phyloP scores from a whole-genome alignment of 2,888 invertebrate species.

The Rutpela maculata region DNA sequence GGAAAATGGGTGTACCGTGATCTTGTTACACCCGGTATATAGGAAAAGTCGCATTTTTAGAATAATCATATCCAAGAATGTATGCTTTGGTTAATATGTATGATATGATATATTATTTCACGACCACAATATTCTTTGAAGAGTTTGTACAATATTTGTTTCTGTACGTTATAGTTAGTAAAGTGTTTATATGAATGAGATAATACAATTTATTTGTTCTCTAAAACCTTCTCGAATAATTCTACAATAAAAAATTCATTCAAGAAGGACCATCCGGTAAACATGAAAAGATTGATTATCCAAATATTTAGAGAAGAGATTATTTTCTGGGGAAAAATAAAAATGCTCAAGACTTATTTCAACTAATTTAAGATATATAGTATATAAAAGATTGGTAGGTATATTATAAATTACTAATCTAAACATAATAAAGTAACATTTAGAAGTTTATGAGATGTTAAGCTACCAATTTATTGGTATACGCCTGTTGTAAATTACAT shows the following conservation, averaged over 20 bases:
- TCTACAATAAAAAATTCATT: conserved; percentile 32
- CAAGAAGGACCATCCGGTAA: conserved; percentile 27
- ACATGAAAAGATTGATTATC: conserved; percentile 28
- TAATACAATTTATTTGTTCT: conserved; percentile 16
- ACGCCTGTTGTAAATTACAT: conserved; percentile 50
- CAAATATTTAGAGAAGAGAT: conserved; percentile 35
- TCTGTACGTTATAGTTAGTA: background rate
- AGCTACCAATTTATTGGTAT: conserved; percentile 56
- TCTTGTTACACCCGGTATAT: too few species aligned
- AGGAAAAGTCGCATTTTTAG: too few species aligned
- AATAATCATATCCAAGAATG: too few species aligned
- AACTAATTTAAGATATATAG: conserved; percentile 36
- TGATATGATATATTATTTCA: too few species aligned
- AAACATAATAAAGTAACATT: conserved; percentile 52
- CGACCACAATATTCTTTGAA: too few species aligned
- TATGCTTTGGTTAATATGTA: too few species aligned
- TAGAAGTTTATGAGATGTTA: conserved; percentile 53
- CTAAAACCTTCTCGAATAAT: conserved; percentile 3
- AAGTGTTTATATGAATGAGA: background rate
- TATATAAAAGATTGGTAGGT: conserved; percentile 42
- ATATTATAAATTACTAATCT: conserved; percentile 52
- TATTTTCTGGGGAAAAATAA: conserved; percentile 38
- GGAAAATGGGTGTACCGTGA: too few species aligned
- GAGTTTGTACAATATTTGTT: too few species aligned
- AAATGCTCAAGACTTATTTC: conserved; percentile 35